phyloP scores from a whole-genome alignment of 2,888 invertebrate species.

The Synanthedon andrenaeformis region DNA sequence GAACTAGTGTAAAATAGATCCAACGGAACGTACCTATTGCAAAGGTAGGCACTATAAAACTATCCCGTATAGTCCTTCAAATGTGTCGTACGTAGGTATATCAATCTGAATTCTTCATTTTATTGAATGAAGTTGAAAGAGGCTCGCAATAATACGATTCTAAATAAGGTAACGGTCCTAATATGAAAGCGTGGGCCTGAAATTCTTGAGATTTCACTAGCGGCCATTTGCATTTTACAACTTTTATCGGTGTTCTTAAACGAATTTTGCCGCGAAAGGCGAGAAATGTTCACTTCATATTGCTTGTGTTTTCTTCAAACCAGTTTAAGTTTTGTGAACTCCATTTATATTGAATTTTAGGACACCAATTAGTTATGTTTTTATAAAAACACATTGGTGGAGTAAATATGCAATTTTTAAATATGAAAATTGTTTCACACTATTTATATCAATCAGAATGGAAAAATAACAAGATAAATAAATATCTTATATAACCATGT shows the following conservation, averaged over 20 bases:
- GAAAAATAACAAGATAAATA: too few relatives aligned
- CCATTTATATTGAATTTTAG: too few relatives aligned
- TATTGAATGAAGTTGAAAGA: neutral
- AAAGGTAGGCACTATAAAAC: too few relatives aligned
- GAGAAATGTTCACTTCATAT: slow-evolving; percentile 36
- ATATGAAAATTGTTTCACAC: too few relatives aligned
- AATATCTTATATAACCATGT: too few relatives aligned
- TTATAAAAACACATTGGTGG: too few relatives aligned
- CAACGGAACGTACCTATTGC: too few relatives aligned
- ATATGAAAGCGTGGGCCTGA: slow-evolving; percentile 42
- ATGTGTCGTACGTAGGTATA: neutral
- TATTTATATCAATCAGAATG: too few relatives aligned
- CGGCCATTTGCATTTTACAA: slow-evolving; percentile 64
- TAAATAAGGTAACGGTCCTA: slow-evolving; percentile 49
- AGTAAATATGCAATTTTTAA: too few relatives aligned
- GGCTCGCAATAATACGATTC: slow-evolving; percentile 11
- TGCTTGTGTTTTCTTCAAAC: slow-evolving; percentile 27
- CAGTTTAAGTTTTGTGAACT: neutral
- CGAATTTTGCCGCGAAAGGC: slow-evolving; percentile 43
- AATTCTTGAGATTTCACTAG: slow-evolving; percentile 62
- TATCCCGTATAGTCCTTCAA: neutral
- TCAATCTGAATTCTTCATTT: neutral
- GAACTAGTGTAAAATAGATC: too few relatives aligned
- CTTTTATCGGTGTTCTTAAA: slow-evolving; percentile 60
- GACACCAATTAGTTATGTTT: too few relatives aligned